These are phyloP conservation scores for Cydia fagiglandana DNA, from an alignment of 1,140 invertebrate species.

Conservation along the genomic window DNA sequence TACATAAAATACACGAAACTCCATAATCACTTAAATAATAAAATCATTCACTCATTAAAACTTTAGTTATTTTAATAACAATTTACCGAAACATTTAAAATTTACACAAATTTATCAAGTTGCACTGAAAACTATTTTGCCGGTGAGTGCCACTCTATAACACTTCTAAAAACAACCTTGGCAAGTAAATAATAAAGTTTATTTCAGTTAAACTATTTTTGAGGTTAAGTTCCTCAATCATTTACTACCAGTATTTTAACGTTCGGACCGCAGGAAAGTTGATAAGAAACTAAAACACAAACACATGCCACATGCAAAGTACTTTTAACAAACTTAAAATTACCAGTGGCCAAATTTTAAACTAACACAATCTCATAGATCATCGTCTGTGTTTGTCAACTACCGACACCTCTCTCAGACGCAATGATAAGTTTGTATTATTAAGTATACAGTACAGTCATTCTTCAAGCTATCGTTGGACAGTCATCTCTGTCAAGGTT, in stretches of 20 bases:
- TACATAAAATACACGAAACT: neutral
- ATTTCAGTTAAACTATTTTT: neutral
- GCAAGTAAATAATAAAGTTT: neutral
- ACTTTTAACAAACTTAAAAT: neutral
- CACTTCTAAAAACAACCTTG: neutral
- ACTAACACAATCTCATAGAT: slow-evolving; percentile 10
- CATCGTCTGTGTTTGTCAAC: neutral
- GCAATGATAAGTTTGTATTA: slow-evolving; percentile 7
- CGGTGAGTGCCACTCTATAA: neutral
- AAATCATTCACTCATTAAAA: neutral
- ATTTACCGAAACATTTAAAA: neutral
- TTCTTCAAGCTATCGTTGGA: neutral
- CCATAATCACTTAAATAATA: neutral
- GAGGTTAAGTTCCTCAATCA: neutral
- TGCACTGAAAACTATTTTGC: neutral
- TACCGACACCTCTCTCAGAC: neutral
- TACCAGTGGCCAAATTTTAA: neutral
- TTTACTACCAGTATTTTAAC: neutral
- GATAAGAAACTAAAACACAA: slow-evolving; percentile 24
- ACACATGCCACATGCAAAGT: neutral
- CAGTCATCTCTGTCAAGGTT: slow-evolving; percentile 7
- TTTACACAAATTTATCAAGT: neutral
- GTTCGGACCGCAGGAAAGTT: neutral
- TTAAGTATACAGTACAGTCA: slow-evolving; percentile 5
- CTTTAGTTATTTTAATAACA: neutral